Percentiles rank a stretch among this genome's conserved stretches.
phyloP scores from a whole-genome alignment of 2,888 invertebrate genomes.

The Mellilla xanthometata region DNA sequence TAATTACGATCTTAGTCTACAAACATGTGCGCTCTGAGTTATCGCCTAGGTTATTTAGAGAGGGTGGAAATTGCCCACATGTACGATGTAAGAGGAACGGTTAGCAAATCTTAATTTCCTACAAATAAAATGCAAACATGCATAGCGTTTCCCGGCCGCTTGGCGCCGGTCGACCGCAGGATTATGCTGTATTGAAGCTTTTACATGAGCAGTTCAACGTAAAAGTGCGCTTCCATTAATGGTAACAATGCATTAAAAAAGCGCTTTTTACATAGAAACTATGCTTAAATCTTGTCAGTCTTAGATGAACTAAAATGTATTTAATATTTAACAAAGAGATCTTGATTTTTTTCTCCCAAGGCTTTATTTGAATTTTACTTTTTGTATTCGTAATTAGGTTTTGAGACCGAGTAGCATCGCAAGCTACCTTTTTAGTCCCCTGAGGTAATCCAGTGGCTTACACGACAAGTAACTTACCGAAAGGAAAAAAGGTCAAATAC shows the following conservation, averaged over 20 bases:
- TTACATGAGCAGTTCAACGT: slow-evolving; percentile 15
- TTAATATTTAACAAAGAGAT: too few species aligned
- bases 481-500: slow-evolving; percentile 33
- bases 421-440: slow-evolving; percentile 29
- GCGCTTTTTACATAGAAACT: not conserved
- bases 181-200: slow-evolving; percentile 16
- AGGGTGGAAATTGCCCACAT: slow-evolving; percentile 55
- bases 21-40: slow-evolving; percentile 57
- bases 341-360: too few species aligned
- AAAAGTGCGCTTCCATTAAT: slow-evolving; percentile 1
- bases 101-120: slow-evolving; percentile 59
- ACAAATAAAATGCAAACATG: slow-evolving; percentile 62
- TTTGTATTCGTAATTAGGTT: slow-evolving; percentile 37
- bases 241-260: not conserved
- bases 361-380: slow-evolving; percentile 17
- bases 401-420: slow-evolving; percentile 8
- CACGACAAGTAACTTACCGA: slow-evolving; percentile 37
- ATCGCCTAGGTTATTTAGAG: slow-evolving; percentile 58
- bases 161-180: slow-evolving; percentile 9
- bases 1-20: slow-evolving; percentile 36
- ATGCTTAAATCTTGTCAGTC: too few species aligned
- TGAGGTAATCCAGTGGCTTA: slow-evolving; percentile 34
- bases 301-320: too few species aligned
- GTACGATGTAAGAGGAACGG: slow-evolving; percentile 31
- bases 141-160: slow-evolving; percentile 11